Evolutionary conservation across 1,140 invertebrate species (phyloP).

Genomic region (Zaprionus nigranus): DNA sequence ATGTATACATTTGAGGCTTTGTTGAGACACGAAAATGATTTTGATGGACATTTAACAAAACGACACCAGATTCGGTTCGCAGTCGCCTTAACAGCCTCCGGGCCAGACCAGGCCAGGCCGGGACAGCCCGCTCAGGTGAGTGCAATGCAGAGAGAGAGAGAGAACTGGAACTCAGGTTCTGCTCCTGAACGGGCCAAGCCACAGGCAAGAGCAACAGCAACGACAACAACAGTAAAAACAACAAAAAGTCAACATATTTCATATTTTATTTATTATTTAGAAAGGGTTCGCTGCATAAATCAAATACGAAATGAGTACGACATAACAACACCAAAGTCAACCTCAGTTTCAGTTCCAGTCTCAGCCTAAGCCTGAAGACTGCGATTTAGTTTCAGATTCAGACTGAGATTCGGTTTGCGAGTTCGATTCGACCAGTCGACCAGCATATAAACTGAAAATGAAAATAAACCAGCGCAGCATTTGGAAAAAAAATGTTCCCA

Average conservation of each 20-base stretch:
- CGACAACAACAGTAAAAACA: slow-evolving; percentile 23
- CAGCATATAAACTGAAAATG: slow-evolving; percentile 52
- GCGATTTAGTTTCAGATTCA: slow-evolving; percentile 5
- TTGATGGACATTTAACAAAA: slow-evolving; percentile 83
- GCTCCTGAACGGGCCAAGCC: slow-evolving; percentile 29
- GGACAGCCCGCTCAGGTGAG: slow-evolving; percentile 49
- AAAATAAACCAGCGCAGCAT: slow-evolving; percentile 55
- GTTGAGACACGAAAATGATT: slow-evolving; percentile 80
- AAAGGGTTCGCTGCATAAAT: slow-evolving; percentile 81
- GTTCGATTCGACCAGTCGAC: slow-evolving; percentile 57
- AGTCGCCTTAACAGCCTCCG: background rate
- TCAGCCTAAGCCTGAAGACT: slow-evolving; percentile 30
- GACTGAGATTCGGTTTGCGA: slow-evolving; percentile 16
- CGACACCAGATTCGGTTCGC: slow-evolving; percentile 62
- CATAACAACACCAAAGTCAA: slow-evolving; percentile 77
- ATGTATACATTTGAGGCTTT: slow-evolving; percentile 79
- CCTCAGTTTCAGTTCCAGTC: slow-evolving; percentile 41
- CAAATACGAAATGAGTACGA: slow-evolving; percentile 81
- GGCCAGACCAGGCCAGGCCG: slow-evolving; percentile 3
- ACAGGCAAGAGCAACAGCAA: slow-evolving; percentile 23
- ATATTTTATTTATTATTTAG: slow-evolving; percentile 84
- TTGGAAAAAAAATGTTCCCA: slow-evolving; percentile 68
- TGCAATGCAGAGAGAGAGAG: background rate
- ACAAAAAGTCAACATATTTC: slow-evolving; percentile 74
- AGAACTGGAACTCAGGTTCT: slow-evolving; percentile 30